Percentiles rank a stretch among this genome's conserved stretches.
phyloP scores from a whole-genome alignment of 1,140 invertebrate species.

The Drosophila sucinea region DNA sequence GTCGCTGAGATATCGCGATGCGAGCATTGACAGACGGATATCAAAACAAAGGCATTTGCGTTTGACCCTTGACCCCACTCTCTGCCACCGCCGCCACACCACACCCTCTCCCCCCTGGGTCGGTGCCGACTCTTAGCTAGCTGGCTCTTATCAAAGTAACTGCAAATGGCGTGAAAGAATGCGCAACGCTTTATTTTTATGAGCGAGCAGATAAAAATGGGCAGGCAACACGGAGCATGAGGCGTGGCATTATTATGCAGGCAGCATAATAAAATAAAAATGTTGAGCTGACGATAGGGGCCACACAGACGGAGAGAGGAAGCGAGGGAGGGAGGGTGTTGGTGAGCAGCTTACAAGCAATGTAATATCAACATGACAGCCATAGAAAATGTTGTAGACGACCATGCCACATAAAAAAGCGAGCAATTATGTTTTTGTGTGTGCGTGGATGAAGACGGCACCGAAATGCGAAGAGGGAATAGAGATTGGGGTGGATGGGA shows the following conservation, averaged over 20 bases:
- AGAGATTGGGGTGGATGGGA: not conserved
- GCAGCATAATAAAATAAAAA: constrained; percentile 79
- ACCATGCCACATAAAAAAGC: constrained; percentile 74
- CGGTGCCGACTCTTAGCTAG: constrained; percentile 37
- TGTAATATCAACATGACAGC: constrained; percentile 79
- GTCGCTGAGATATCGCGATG: constrained; percentile 35
- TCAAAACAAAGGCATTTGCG: constrained; percentile 75
- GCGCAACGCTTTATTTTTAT: constrained; percentile 81
- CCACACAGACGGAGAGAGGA: not conserved
- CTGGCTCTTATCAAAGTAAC: constrained; percentile 77
- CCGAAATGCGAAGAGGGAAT: not conserved
- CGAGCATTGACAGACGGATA: constrained; percentile 69
- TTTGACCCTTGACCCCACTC: constrained; percentile 66
- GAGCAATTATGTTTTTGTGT: constrained; percentile 66
- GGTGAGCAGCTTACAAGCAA: constrained; percentile 66
- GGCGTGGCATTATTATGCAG: constrained; percentile 72
- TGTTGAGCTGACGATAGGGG: constrained; percentile 47
- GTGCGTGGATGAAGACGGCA: constrained; percentile 20
- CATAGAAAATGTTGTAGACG: constrained; percentile 67
- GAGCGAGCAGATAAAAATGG: constrained; percentile 69
- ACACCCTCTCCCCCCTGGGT: not conserved
- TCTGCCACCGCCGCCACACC: not conserved
- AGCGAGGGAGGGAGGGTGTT: not conserved
- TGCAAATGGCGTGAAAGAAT: constrained; percentile 82
- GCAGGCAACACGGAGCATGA: constrained; percentile 10